A percentile compares a stretch with the other conserved stretches of the same genome.
Conservation (phyloP, 2,797 vertebrate species). For the Kryptolebias ocellatus region DNA sequence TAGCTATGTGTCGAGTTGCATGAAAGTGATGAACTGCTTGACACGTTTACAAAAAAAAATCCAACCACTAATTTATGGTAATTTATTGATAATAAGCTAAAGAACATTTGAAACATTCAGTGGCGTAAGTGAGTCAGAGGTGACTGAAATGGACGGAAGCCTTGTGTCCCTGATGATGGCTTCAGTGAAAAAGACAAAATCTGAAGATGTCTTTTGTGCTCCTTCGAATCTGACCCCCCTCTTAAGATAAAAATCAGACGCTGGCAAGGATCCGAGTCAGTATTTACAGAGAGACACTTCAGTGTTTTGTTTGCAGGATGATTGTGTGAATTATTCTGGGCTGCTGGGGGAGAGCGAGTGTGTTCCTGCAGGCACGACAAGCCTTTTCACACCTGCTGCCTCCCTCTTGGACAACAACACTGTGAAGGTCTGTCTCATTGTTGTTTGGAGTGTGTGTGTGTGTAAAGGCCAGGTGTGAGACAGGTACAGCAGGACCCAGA, state of each 20-base stretch:
- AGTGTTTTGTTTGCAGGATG: constrained; percentile 24
- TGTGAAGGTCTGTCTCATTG: constrained; percentile 54
- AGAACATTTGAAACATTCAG: neutral
- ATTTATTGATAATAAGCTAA: neutral
- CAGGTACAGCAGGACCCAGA: constrained; percentile 44
- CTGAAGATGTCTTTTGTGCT: neutral
- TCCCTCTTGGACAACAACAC: constrained; percentile 58
- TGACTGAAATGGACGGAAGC: neutral
- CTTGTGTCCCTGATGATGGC: no score
- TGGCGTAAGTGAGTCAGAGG: neutral
- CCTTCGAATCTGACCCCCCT: neutral
- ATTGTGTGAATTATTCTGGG: constrained; percentile 71
- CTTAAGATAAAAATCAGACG: neutral
- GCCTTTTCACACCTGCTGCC: constrained; percentile 74
- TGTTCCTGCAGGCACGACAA: constrained; percentile 48
- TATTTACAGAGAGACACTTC: constrained; percentile 9
- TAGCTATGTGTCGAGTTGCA: no score
- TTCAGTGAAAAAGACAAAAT: no score
- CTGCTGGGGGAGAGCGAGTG: constrained; percentile 26
- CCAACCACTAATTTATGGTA: neutral
- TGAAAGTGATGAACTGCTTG: neutral
- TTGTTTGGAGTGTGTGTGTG: constrained; percentile 21
- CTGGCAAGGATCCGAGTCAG: neutral
- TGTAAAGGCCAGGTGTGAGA: constrained; percentile 58
- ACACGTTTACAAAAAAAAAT: neutral